phyloP scores from a whole-genome alignment of 2,888 invertebrate genomes.

The Sabellastarte sp. region DNA sequence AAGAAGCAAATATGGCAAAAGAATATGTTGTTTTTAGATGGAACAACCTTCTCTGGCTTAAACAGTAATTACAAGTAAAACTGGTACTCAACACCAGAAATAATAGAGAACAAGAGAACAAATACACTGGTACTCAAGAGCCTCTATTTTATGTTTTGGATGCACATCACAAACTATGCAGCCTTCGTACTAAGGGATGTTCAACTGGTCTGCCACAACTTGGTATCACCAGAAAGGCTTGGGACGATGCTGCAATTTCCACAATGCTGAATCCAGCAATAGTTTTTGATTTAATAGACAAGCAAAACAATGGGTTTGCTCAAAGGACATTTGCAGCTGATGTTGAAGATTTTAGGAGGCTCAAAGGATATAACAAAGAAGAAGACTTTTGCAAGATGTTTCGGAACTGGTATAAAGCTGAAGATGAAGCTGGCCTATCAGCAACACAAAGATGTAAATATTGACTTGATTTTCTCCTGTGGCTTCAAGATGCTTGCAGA shows the following conservation, averaged over 20 bases:
- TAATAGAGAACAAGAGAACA: no score
- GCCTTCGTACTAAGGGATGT: background rate
- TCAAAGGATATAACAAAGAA: background rate
- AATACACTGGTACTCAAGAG: no score
- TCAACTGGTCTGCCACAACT: background rate
- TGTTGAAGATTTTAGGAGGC: background rate
- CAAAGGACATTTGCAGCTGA: background rate
- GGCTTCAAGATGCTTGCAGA: no score
- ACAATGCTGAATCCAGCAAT: background rate
- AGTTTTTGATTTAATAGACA: background rate
- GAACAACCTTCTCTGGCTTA: no score
- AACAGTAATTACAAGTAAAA: no score
- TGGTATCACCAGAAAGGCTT: background rate
- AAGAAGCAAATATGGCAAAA: no score
- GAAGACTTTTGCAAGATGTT: background rate
- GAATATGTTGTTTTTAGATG: no score
- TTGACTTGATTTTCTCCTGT: no score
- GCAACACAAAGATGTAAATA: no score
- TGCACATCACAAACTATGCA: background rate
- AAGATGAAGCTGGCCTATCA: background rate
- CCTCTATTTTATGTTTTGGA: background rate
- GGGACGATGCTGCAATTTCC: background rate
- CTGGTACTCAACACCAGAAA: no score
- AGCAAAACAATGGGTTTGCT: background rate
- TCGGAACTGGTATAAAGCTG: background rate